Evolutionary conservation across 2,888 invertebrate species (phyloP), one percentile per base, ranked within the genome.

Genomic region (Synergus gifuensis): DNA sequence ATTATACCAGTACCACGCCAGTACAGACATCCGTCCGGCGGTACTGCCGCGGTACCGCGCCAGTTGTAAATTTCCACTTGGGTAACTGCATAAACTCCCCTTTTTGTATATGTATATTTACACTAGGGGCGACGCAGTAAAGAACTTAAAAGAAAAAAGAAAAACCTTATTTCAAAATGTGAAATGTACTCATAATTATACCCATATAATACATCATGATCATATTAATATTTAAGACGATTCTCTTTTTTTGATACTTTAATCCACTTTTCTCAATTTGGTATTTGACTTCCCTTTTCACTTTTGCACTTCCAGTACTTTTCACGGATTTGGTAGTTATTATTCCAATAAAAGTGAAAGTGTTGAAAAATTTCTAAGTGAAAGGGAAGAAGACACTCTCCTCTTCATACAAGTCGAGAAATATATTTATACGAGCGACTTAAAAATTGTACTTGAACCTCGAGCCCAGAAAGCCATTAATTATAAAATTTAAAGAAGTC

Each of bases 291-390:
- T 18, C 54, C n/a, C 73, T 36, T 73, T 73, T 73, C 54, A 54
- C 73, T 73, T 54, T 49, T n/a, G 49, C n/a, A 73, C 36, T 73
- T 22, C 36, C 73, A 73, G 73, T 73, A 40, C 54, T 73, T 73
- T 73, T 73, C 73, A 54, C 54, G 73, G 54, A 73, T 73, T 73
- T 54, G 54, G 73, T 73, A 73, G n/a, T 73, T 73, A 73, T 73
- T 73, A 73, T 73, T 73, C 73, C 73, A 73, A 73, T 73, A 73
- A 73, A 73, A 73, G 73, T 73, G 73, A 73, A 73, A 73, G 73
- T 73, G 73, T 73, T 73, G 54, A 73, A 73, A 73, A 73, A 73
- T 73, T 73, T 73, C 73, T 73, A 73, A 73, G 73, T 73, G 73
- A 73, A 73, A 73, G 73, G 73, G 73, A 73, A 73, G 73, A 73